Percentiles rank a stretch among this genome's conserved stretches.
Conservation (phyloP, 2,113 vertebrate genomes). For the Ageneiosus marmoratus region DNA sequence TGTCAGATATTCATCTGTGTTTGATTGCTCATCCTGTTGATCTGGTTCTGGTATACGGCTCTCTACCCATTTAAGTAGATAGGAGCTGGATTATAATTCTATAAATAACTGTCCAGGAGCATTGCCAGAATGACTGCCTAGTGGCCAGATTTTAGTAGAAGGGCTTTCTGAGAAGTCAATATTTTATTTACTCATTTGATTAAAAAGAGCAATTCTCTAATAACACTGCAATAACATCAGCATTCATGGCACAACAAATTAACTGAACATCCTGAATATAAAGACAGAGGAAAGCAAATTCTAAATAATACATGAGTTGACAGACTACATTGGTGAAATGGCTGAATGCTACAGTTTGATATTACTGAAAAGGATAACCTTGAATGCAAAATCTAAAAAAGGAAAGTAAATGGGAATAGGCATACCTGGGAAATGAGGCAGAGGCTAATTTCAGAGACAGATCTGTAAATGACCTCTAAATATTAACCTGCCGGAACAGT, state of each 20-base stretch:
- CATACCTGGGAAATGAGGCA: neutral
- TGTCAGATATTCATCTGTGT: neutral
- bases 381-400: neutral
- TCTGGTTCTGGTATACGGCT: neutral
- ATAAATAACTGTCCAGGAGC: neutral
- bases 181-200: constrained; percentile 34
- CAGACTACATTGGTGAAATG: neutral
- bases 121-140: neutral
- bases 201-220: constrained; percentile 28
- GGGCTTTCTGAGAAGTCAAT: constrained; percentile 14
- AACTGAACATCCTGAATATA: neutral
- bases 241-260: neutral
- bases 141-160: neutral
- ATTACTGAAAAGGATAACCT: constrained; percentile 1
- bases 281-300: neutral
- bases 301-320: neutral
- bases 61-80: neutral
- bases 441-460: neutral
- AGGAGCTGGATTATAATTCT: neutral
- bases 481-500: neutral
- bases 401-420: neutral
- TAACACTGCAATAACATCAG: neutral
- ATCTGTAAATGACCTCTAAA: constrained; percentile 7
- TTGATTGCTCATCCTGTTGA: neutral
- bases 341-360: neutral